phyloP scores from a whole-genome alignment of 2,888 invertebrate species.

The Dicranocentrus wangi region DNA sequence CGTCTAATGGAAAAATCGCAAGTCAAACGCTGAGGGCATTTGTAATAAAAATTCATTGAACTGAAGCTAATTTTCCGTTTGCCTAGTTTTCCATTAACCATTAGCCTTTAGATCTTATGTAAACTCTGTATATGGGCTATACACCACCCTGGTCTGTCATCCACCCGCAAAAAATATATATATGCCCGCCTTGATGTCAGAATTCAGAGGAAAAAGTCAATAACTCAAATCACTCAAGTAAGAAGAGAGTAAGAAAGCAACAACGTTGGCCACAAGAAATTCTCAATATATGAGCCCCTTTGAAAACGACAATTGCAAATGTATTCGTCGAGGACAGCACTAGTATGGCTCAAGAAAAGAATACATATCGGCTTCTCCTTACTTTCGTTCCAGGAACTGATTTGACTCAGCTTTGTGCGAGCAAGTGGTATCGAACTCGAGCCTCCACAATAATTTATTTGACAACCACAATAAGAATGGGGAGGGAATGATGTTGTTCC shows the following conservation, averaged over 20 bases:
- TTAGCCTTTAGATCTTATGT: too few relatives aligned
- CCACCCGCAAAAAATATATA: too few relatives aligned
- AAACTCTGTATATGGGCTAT: too few relatives aligned
- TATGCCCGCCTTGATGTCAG: constrained; percentile 21
- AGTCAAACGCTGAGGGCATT: background rate
- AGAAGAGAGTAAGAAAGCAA: constrained; percentile 15
- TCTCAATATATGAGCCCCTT: background rate
- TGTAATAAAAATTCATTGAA: constrained; percentile 22
- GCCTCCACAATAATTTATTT: background rate
- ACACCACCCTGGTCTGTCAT: too few relatives aligned
- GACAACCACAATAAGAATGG: background rate
- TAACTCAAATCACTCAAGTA: constrained; percentile 30
- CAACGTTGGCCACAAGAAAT: background rate
- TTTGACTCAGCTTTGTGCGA: background rate
- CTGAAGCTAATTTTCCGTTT: constrained; percentile 30
- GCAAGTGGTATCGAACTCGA: background rate
- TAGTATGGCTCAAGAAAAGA: background rate
- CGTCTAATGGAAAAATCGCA: constrained; percentile 14
- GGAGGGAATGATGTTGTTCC: too few relatives aligned
- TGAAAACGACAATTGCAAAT: background rate
- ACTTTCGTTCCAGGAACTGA: background rate
- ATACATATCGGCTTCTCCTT: too few relatives aligned
- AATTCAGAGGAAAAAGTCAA: constrained; percentile 28
- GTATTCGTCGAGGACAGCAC: background rate
- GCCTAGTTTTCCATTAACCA: constrained; percentile 17